Percentiles rank a stretch among this genome's conserved stretches.
These are phyloP conservation scores for Phyllostomus hastatus DNA, from an alignment of 2,113 vertebrate genomes.

Conservation along the genomic window DNA sequence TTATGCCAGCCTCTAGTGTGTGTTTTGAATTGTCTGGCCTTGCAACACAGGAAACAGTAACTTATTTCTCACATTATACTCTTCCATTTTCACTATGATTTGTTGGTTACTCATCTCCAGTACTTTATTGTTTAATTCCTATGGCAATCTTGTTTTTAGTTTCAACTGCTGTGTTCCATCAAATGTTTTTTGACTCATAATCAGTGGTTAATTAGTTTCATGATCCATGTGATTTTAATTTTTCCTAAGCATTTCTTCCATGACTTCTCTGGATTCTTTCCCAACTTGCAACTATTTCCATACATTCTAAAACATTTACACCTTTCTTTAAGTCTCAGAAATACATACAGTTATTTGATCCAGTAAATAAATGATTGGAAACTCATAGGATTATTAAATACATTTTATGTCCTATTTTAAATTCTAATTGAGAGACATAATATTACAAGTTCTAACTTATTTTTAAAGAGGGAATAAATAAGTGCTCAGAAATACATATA, in stretches of 20 bases:
- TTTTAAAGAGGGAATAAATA: neutral
- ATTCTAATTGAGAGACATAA: neutral
- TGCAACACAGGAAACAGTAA: neutral
- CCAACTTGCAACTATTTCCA: neutral
- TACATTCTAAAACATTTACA: neutral
- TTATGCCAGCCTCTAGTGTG: neutral
- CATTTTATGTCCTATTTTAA: neutral
- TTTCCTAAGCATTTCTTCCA: neutral
- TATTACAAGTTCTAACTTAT: neutral
- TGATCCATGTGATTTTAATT: neutral
- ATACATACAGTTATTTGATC: neutral
- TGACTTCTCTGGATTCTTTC: neutral
- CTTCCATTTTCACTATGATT: neutral
- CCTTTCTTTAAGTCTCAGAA: neutral
- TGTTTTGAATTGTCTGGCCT: neutral
- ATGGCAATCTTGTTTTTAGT: neutral
- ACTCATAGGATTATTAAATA: neutral
- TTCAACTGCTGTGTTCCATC: neutral
- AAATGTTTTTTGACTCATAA: neutral
- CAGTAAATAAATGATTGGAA: slow-evolving; percentile 1
- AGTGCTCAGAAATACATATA: neutral
- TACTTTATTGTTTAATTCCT: slow-evolving; percentile 3
- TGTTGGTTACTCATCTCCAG: neutral
- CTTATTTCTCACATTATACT: neutral
- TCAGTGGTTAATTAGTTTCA: neutral